phyloP scores from a whole-genome alignment of 2,888 invertebrate species.

The Altica lythri region DNA sequence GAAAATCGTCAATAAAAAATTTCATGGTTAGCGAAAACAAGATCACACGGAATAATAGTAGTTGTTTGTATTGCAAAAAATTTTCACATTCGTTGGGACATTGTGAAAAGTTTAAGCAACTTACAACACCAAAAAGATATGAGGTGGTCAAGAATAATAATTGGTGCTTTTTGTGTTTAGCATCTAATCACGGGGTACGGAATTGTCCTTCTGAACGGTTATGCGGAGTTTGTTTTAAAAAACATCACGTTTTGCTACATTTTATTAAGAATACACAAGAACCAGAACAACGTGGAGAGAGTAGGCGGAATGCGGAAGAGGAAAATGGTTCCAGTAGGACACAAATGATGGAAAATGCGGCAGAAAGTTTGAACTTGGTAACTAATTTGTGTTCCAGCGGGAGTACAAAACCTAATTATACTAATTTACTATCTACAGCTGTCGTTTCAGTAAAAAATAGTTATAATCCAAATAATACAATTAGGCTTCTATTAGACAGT shows the following conservation, averaged over 20 bases:
- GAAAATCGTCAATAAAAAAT: background rate
- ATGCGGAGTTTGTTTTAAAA: background rate
- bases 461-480: background rate
- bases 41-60: too few relatives aligned
- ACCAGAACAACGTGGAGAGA: too few relatives aligned
- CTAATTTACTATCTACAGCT: background rate
- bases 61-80: too few relatives aligned
- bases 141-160: too few relatives aligned
- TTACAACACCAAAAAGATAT: conserved; percentile 3
- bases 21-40: background rate
- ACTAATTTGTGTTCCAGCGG: background rate
- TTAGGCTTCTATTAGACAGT: background rate
- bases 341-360: background rate
- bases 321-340: background rate
- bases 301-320: background rate
- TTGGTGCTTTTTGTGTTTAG: too few relatives aligned
- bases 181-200: background rate
- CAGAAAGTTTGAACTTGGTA: background rate
- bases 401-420: background rate
- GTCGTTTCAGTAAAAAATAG: background rate
- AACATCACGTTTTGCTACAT: background rate
- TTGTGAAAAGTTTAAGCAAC: conserved; percentile 4
- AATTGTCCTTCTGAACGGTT: background rate
- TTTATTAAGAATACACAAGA: background rate
- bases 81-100: background rate